Evolutionary conservation across 2,888 invertebrate genomes (phyloP).

Genomic region (Eupeodes latifasciatus): DNA sequence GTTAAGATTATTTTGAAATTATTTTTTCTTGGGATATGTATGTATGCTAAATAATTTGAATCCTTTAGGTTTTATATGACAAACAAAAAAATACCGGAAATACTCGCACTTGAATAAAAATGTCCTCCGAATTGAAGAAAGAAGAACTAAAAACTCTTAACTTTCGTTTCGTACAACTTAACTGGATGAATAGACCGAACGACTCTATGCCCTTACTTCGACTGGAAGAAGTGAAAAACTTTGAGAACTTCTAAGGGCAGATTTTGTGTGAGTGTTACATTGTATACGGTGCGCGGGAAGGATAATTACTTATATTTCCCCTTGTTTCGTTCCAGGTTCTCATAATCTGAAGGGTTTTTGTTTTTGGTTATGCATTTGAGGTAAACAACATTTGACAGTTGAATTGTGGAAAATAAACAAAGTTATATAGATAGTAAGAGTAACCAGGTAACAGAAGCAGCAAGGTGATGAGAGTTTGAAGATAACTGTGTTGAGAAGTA

Average conservation of each 20-base stretch:
- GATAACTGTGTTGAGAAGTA: not conserved
- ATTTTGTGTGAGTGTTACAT: not conserved
- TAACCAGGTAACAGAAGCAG: not conserved
- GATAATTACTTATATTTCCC: conserved; percentile 48
- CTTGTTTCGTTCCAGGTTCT: conserved; percentile 49
- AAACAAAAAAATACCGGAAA: not conserved
- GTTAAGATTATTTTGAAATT: too few species aligned
- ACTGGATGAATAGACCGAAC: conserved; percentile 40
- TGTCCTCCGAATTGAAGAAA: not conserved
- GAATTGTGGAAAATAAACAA: conserved; percentile 53
- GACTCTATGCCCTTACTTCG: conserved; percentile 64
- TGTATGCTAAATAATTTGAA: not conserved
- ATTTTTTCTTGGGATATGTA: too few species aligned
- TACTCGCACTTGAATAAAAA: not conserved
- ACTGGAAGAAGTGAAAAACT: conserved; percentile 66
- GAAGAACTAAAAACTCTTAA: not conserved
- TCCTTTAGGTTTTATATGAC: too few species aligned
- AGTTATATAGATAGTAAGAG: not conserved
- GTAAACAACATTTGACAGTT: conserved; percentile 73
- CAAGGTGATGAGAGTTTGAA: conserved; percentile 14
- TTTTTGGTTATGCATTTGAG: conserved; percentile 42
- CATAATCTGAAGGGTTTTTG: conserved; percentile 41
- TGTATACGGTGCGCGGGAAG: conserved; percentile 31
- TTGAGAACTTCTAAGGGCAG: conserved; percentile 38
- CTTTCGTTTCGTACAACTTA: not conserved